Evolutionary conservation across 2,797 vertebrate genomes (phyloP).

Genomic region (Neosilurus mollespiculum): DNA sequence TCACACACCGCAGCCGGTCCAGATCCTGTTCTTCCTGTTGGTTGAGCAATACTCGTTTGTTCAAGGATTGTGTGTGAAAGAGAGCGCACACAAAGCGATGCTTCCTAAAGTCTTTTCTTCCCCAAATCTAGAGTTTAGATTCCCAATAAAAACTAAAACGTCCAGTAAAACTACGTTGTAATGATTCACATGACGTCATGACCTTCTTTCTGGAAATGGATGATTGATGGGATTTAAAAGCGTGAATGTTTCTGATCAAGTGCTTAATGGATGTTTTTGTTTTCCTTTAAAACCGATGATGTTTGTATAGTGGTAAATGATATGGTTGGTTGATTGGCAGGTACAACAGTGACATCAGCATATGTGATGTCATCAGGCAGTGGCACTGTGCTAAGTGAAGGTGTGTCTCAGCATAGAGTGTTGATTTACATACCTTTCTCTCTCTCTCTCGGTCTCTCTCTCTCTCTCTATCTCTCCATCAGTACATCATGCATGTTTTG

Average conservation of each 20-base stretch:
- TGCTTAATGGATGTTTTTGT: not conserved
- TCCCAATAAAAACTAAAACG: not conserved
- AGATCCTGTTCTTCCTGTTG: slow-evolving; percentile 77
- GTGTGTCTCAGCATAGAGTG: slow-evolving; percentile 59
- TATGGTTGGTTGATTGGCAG: not conserved
- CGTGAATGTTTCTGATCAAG: not conserved
- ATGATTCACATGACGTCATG: not conserved
- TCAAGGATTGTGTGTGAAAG: slow-evolving; percentile 32
- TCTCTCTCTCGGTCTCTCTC: not conserved
- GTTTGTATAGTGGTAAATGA: not conserved
- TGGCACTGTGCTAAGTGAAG: slow-evolving; percentile 64
- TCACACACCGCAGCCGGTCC: slow-evolving; percentile 49
- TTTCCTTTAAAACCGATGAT: not conserved
- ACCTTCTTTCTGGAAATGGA: not conserved
- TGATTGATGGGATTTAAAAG: not conserved
- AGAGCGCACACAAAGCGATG: slow-evolving; percentile 13
- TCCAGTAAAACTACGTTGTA: too few relatives aligned
- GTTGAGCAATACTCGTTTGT: slow-evolving; percentile 80
- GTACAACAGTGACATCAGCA: not conserved
- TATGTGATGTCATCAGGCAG: not conserved
- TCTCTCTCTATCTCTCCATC: not conserved
- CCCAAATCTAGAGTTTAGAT: not conserved
- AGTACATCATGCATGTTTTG: not conserved
- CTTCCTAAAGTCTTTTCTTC: not conserved
- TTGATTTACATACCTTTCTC: slow-evolving; percentile 37